phyloP scores from a whole-genome alignment of 2,888 invertebrate species.

The Pasiphila rectangulata region DNA sequence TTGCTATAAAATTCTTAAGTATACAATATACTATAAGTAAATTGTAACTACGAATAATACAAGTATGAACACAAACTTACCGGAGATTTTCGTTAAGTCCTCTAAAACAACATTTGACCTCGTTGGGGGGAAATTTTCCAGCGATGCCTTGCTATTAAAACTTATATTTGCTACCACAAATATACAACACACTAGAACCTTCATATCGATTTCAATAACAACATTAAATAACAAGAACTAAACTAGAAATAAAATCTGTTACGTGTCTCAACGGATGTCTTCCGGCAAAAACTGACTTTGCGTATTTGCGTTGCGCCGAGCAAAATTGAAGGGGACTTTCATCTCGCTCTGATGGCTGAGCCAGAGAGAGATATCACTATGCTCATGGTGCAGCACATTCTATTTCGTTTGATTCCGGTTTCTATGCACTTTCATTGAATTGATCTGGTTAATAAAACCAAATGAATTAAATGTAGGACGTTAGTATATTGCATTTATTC shows the following conservation, averaged over 20 bases:
- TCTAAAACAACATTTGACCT: slow-evolving; percentile 55
- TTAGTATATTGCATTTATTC: no score
- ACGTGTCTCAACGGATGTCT: slow-evolving; percentile 12
- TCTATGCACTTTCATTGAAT: background rate
- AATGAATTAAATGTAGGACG: no score
- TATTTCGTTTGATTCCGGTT: slow-evolving; percentile 3
- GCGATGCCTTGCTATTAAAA: slow-evolving; percentile 66
- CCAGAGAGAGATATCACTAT: slow-evolving; percentile 12
- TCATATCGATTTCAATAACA: slow-evolving; percentile 47
- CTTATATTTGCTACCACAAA: slow-evolving; percentile 65
- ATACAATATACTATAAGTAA: no score
- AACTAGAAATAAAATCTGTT: background rate
- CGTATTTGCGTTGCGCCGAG: background rate
- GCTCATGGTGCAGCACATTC: slow-evolving; percentile 13
- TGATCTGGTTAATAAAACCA: no score
- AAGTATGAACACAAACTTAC: slow-evolving; percentile 45
- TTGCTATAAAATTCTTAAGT: no score
- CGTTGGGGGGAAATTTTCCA: slow-evolving; percentile 61
- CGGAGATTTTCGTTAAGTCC: slow-evolving; percentile 61
- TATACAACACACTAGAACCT: slow-evolving; percentile 57
- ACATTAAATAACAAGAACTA: background rate
- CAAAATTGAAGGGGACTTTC: background rate
- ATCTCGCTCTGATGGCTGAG: slow-evolving; percentile 15
- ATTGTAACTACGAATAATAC: no score
- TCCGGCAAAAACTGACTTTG: slow-evolving; percentile 17